These are phyloP conservation scores for Pseudachorutes palmiensis DNA, from an alignment of 1,140 invertebrate species.

Conservation along the genomic window DNA sequence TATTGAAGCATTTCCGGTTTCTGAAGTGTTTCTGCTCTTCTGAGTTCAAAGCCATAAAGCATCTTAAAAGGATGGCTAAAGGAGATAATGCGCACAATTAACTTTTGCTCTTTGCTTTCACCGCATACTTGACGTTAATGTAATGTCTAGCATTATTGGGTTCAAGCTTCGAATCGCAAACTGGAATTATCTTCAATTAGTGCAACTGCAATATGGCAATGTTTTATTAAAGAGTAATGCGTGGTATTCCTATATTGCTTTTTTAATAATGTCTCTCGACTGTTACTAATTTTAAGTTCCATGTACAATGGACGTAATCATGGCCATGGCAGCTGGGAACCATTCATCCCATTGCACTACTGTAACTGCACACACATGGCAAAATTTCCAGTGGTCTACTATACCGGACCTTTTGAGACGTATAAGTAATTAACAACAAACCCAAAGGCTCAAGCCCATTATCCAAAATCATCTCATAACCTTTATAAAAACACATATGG, in stretches of 20 bases:
- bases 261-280: not conserved
- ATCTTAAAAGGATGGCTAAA: no score
- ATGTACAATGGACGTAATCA: not conserved
- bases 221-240: no score
- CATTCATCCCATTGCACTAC: not conserved
- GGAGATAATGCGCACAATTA: no score
- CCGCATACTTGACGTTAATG: no score
- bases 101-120: no score
- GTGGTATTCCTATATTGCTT: no score
- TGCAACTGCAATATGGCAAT: no score
- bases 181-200: no score
- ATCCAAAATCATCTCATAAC: constrained; percentile 9
- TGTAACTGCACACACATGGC: constrained; percentile 13
- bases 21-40: not conserved
- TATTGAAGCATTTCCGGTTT: not conserved
- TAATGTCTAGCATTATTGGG: no score
- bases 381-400: not conserved
- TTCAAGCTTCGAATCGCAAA: no score
- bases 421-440: constrained; percentile 6
- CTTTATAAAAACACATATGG: constrained; percentile 9
- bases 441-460: constrained; percentile 9
- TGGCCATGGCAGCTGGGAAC: not conserved
- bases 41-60: no score
- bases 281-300: constrained; percentile 3
- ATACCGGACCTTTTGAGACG: not conserved